Base-by-base conservation (phyloP, 2,797 vertebrate genomes). In the Staurois parvus region DNA sequence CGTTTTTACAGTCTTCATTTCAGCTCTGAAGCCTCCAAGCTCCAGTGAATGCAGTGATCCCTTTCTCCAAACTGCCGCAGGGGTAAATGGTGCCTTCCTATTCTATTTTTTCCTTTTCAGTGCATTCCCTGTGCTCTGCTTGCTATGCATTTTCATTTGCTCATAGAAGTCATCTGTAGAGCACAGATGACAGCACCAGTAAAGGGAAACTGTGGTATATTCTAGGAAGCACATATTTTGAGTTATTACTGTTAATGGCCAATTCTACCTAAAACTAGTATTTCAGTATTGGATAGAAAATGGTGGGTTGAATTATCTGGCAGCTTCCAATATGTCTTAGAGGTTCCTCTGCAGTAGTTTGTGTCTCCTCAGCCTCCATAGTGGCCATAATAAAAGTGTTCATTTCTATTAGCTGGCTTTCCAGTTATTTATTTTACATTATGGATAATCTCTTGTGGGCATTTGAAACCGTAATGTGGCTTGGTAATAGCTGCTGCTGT, bases 1-100 rank as follows among this genome's bases (percentile, higher is more conserved):
- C 97, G 90, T 97, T 95, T 99, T 99, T 99, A 99, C 97, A 97
- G 94, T 96, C 96, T 97, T 98, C 97, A 99, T 99, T 98, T 98
- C 97, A 96, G 95, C 96, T 97, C 97, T 96, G 97, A 96, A 96
- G 95, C 95, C 94, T 94, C 96, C 94, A 95, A 96, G 95, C 95
- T 97, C 95, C 94, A 96, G 94, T 95, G 95, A 95, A 95, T 91
- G 3, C 92, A 92, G 91, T 94, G 89, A 94, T 95, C 93, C 94
- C 93, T 95, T 95, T 96, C 96, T 96, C 94, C 95, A 94, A 94
- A 94, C 94, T 93, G 95, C 96, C 95, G 91, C 85, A 56, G 85
- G 84, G 90, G 90, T 92, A 94, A 96, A 94, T 94, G 94, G 95
- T 94, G 42, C 77, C 19, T 94, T 94, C 52, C 52, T 24, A 24